A percentile compares a stretch with the other conserved stretches of the same genome.
Conservation (phyloP, 2,797 vertebrate species). For the Sebastes nivosus region DNA sequence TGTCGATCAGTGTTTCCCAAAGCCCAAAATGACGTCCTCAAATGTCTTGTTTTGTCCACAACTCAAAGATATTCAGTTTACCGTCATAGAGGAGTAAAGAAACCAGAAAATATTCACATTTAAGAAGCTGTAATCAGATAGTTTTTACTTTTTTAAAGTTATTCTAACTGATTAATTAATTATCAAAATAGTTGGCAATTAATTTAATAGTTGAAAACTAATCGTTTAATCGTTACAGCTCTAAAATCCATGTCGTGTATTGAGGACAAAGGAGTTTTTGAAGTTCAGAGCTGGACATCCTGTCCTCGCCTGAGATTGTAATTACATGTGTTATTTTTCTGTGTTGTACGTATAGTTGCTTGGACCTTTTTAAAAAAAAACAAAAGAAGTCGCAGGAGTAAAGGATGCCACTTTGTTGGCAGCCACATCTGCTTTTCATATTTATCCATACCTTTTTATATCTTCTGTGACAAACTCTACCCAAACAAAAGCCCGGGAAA, state of each 20-base stretch:
- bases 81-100: no score
- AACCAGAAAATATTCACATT: no score
- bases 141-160: no score
- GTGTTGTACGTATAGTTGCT: conserved; percentile 4
- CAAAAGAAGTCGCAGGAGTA: conserved; percentile 5
- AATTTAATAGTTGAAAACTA: no score
- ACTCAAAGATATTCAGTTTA: no score
- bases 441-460: conserved; percentile 67
- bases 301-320: conserved; percentile 40
- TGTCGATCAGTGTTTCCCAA: no score
- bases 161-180: no score
- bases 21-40: no score
- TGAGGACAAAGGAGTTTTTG: neutral
- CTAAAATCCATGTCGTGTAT: neutral
- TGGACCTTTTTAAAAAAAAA: neutral
- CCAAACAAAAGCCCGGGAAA: conserved; percentile 76
- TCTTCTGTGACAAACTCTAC: conserved; percentile 34
- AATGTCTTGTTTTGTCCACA: no score
- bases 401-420: conserved; percentile 48
- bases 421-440: conserved; percentile 80
- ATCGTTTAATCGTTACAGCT: no score
- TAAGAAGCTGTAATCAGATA: no score
- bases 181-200: no score
- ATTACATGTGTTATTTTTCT: conserved; percentile 34
- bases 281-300: conserved; percentile 24